Conservation (phyloP, 2,888 invertebrate genomes). For the Dioctria linearis region DNA sequence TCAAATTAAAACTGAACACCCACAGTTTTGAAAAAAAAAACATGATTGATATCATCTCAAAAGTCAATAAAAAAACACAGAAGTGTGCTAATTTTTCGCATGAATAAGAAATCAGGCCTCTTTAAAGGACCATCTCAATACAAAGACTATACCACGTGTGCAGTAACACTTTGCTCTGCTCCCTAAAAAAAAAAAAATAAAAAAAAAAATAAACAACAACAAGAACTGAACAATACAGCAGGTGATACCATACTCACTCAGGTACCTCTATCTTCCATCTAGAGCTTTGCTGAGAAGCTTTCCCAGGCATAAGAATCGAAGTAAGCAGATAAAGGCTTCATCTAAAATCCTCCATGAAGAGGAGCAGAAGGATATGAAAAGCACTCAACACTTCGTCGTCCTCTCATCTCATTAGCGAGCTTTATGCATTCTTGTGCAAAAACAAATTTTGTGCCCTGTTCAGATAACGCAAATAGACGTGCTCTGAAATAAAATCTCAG, state of each 20-base stretch:
- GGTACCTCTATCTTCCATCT: no score
- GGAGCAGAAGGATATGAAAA: conserved; percentile 25
- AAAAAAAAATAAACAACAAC: conserved; percentile 8
- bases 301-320: conserved; percentile 8
- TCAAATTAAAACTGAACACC: no score
- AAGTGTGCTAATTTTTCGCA: conserved; percentile 45
- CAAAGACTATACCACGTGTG: conserved; percentile 22
- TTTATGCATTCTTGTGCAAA: conserved; percentile 49
- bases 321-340: not conserved
- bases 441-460: conserved; percentile 51
- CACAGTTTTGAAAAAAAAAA: not conserved
- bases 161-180: conserved; percentile 33
- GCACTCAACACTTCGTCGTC: conserved; percentile 39
- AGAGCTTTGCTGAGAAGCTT: conserved; percentile 4
- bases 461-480: conserved; percentile 54
- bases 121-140: conserved; percentile 16
- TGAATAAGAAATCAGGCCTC: conserved; percentile 39
- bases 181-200: no score
- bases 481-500: conserved; percentile 52
- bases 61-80: conserved; percentile 6
- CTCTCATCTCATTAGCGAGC: conserved; percentile 49
- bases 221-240: not conserved
- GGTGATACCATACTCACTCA: no score
- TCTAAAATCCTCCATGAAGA: not conserved
- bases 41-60: not conserved